Conservation (phyloP, 2,113 vertebrate genomes). For the Gymnocephalus cernua region DNA sequence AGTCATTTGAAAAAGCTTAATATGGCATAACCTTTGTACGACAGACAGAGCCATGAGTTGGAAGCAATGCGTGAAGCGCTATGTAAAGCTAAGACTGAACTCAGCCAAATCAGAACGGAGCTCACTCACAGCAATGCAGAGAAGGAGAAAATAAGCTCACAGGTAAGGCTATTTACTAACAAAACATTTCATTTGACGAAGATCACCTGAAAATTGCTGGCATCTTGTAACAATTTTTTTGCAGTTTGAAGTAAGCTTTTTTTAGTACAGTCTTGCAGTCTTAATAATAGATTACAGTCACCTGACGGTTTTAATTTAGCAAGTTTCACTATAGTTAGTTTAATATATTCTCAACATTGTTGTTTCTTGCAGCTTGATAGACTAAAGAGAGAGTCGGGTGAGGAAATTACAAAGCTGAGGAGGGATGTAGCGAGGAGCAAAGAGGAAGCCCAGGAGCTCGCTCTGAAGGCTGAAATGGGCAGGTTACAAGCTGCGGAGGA, state of each 20-base stretch:
- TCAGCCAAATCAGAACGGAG: constrained; percentile 60
- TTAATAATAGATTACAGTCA: background rate
- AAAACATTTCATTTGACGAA: constrained; percentile 64
- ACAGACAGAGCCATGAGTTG: constrained; percentile 76
- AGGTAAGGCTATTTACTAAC: constrained; percentile 71
- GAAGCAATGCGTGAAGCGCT: constrained; percentile 72
- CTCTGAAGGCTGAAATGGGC: constrained; percentile 62
- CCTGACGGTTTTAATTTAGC: background rate
- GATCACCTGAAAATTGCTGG: constrained; percentile 35
- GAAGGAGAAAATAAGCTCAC: constrained; percentile 63
- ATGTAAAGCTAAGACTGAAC: constrained; percentile 67
- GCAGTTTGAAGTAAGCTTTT: constrained; percentile 12
- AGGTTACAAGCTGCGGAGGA: constrained; percentile 65
- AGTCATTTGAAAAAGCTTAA: constrained; percentile 13
- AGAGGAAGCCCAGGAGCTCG: constrained; percentile 62
- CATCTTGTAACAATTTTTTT: constrained; percentile 27
- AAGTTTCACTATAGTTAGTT: background rate
- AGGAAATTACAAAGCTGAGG: constrained; percentile 68
- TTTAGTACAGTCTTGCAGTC: constrained; percentile 20
- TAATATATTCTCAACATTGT: background rate
- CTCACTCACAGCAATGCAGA: constrained; percentile 64
- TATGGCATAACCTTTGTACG: constrained; percentile 26
- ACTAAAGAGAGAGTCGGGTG: constrained; percentile 66
- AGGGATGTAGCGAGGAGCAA: constrained; percentile 61
- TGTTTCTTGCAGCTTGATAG: constrained; percentile 65